Conservation (phyloP, 1,140 invertebrate genomes). For the Bombus picipes region DNA sequence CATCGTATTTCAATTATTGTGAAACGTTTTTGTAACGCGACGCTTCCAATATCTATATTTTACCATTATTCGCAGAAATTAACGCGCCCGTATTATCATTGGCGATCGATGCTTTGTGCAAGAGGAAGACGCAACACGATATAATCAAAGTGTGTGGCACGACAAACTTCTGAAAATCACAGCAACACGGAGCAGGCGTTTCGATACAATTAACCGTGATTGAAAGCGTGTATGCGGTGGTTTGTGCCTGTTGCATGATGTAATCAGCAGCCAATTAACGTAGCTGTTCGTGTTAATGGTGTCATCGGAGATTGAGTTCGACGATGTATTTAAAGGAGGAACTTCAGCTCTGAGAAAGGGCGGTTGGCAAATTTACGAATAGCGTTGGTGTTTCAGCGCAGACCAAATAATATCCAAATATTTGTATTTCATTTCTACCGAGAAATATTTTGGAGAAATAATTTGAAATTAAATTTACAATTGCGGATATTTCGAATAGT, state of each 20-base stretch:
- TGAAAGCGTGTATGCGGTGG: slow-evolving; percentile 24
- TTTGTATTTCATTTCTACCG: no score
- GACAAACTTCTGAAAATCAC: background rate
- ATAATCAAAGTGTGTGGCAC: background rate
- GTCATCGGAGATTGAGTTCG: slow-evolving; percentile 26
- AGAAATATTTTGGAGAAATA: no score
- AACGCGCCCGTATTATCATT: background rate
- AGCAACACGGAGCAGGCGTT: background rate
- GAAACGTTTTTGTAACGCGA: no score
- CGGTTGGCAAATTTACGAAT: background rate
- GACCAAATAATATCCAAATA: no score
- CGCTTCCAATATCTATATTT: no score
- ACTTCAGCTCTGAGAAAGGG: background rate
- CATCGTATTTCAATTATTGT: no score
- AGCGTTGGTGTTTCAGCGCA: background rate
- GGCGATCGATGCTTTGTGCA: background rate
- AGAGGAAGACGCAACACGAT: background rate
- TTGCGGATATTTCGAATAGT: no score
- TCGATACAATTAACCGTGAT: slow-evolving; percentile 9
- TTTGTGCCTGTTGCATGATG: background rate
- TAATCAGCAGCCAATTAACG: slow-evolving; percentile 43
- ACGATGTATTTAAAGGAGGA: background rate
- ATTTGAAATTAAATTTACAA: no score
- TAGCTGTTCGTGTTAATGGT: slow-evolving; percentile 26
- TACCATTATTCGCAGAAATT: no score